Base-by-base conservation (phyloP, 2,888 invertebrate species). In the Xylocampa areola region DNA sequence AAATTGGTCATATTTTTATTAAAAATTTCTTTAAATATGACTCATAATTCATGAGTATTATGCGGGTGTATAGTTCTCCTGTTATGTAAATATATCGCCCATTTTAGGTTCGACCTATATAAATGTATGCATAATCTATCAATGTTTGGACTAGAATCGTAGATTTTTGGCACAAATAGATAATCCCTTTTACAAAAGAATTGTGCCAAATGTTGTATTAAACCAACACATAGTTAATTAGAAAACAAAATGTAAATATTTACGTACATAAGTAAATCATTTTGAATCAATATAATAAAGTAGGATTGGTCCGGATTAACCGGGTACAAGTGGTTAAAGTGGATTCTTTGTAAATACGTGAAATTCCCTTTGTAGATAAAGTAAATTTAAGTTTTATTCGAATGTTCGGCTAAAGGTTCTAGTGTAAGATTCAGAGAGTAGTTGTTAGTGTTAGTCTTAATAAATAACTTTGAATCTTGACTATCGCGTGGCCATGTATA, bases 401-500 rank as follows among this genome's bases (percentile, higher is more conserved):
- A 63, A 70, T 66, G 51, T 74, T 74, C 41, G 68, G 64, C 73
- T 68, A 49, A 54, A 51, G 47, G 74, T 77, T 75, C 73, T 81
- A 75, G 77, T 73, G 41, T 84, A 83, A 81, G 76, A 62, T 70
- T 76, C 70, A 80, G 82, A 79, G 68, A 75, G 68, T 81, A 86
- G 75, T 47, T 63, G 54, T 77, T 80, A 80, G 70, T 67, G 55
- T 69, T 72, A 70, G 67, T 55, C 47, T 44, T 69, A 77, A 79
- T 68, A 63, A 58, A 73, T 57, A 65, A 73, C 73, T 74, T 82
- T 77, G 80, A 78, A 82, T 83, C 79, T 86, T 83, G 81, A 85
- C 81, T 86, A 83, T 83, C 80, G 82, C 84, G 90, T 89, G 88
- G 91, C 90, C 92, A 91, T 91, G 89, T 91, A 88, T 87, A 90